Evolutionary conservation across 2,113 vertebrate genomes (phyloP), one percentile per base, ranked within the genome.

Genomic region (Pristiophorus japonicus): DNA sequence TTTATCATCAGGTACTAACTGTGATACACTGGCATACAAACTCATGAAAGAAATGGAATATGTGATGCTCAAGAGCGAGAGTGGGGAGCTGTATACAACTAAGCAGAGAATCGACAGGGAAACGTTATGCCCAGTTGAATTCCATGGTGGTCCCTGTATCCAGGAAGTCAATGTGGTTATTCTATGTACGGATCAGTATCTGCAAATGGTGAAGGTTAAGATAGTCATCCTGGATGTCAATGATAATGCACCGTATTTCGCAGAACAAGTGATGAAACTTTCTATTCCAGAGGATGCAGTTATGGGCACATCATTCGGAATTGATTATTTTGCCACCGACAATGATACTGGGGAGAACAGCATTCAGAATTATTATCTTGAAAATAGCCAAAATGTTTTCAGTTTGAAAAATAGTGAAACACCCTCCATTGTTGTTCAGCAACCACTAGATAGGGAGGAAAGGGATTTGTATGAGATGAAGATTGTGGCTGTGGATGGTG

Each of bases 161-260:
- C 96, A 97, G 96, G 94, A 95, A 38, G 96, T 96, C 66, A 96
- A 96, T 92, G 97, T 97, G 14, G 45, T 98, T 0, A 97, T 97
- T 70, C 96, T 70, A 18, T 94, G 96, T 66, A 95, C 96, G 96
- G 95, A 96, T 20, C 96, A 95, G 65, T 95, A 95, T 47, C 63
- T 95, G 81, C 97, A 98, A 91, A 95, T 97, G 55, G 95, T 97
- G 62, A 96, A 97, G 96, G 97, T 98, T 88, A 96, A 94, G 91
- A 96, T 98, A 95, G 96, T 96, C 90, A 96, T 98, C 93, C 96
- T 97, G 88, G 97, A 98, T 96, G 96, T 98, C 95, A 98, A 98
- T 96, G 98, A 98, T 96, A 98, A 98, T 87, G 87, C 95, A 12
- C 98, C 97, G 63, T 84, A 94, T 96, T 98, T 98, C 96, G 96